phyloP scores from a whole-genome alignment of 2,888 invertebrate species.

The Hanleya hanleyi region DNA sequence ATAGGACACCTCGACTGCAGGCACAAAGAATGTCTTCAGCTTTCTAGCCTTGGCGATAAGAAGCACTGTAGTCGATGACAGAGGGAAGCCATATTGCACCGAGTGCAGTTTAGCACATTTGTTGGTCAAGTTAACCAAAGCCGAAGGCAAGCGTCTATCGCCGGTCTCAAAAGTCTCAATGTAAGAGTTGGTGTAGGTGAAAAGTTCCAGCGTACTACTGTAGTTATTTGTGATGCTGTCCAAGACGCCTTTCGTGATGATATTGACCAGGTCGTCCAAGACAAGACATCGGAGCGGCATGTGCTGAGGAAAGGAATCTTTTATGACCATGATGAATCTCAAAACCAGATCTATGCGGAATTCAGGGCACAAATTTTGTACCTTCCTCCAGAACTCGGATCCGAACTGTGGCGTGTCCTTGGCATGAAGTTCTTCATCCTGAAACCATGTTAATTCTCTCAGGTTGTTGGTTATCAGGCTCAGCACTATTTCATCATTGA shows the following conservation, averaged over 20 bases:
- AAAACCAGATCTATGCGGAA: constrained; percentile 47
- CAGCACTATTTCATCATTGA: constrained; percentile 45
- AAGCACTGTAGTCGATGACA: constrained; percentile 47
- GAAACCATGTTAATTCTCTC: constrained; percentile 43
- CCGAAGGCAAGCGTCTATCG: constrained; percentile 43
- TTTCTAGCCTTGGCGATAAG: constrained; percentile 44
- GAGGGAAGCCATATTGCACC: constrained; percentile 48
- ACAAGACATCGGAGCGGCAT: constrained; percentile 47
- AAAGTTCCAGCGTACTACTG: constrained; percentile 39
- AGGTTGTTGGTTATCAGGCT: constrained; percentile 35
- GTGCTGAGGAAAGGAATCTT: constrained; percentile 44
- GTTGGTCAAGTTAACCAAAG: constrained; percentile 43
- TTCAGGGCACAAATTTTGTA: constrained; percentile 38
- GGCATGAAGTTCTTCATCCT: constrained; percentile 48
- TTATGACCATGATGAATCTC: constrained; percentile 47
- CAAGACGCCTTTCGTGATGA: constrained; percentile 51
- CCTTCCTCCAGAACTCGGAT: constrained; percentile 42
- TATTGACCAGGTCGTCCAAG: constrained; percentile 50
- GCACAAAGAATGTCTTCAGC: constrained; percentile 41
- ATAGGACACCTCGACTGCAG: constrained; percentile 47
- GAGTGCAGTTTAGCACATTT: constrained; percentile 40
- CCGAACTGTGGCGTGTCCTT: constrained; percentile 39
- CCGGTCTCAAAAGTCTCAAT: constrained; percentile 49
- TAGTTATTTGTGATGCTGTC: constrained; percentile 45
- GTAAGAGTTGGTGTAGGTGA: constrained; percentile 50